Evolutionary conservation across 2,888 invertebrate genomes (phyloP).

Genomic region (Trichogramma dendrolimi): DNA sequence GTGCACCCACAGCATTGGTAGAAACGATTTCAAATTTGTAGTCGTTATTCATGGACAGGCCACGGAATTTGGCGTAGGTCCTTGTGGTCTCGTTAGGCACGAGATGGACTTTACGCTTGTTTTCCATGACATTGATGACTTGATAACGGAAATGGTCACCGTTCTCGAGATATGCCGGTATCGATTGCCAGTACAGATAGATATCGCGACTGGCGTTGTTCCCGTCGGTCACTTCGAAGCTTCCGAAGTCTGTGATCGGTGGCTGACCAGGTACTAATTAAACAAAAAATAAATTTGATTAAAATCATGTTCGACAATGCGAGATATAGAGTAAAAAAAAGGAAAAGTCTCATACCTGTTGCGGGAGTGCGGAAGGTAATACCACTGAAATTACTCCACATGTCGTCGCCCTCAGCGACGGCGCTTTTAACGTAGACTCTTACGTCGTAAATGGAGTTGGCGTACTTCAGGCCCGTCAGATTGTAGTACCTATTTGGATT

Average conservation of each 20-base stretch:
- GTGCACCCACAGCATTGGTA: slow-evolving; percentile 60
- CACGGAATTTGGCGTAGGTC: slow-evolving; percentile 61
- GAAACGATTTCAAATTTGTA: slow-evolving; percentile 62
- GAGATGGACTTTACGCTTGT: slow-evolving; percentile 48
- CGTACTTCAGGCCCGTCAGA: slow-evolving; percentile 60
- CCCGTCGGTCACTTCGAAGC: slow-evolving; percentile 60
- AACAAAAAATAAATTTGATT: slow-evolving; percentile 15
- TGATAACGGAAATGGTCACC: slow-evolving; percentile 71
- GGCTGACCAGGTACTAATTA: slow-evolving; percentile 61
- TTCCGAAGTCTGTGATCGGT: slow-evolving; percentile 69
- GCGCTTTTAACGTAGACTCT: slow-evolving; percentile 65
- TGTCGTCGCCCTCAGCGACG: slow-evolving; percentile 54
- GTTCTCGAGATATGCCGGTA: slow-evolving; percentile 66
- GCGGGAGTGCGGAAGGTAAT: slow-evolving; percentile 60
- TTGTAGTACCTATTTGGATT: slow-evolving; percentile 44
- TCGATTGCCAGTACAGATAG: slow-evolving; percentile 75
- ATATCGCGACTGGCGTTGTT: slow-evolving; percentile 59
- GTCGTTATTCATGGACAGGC: slow-evolving; percentile 51
- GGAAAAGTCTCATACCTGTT: slow-evolving; percentile 37
- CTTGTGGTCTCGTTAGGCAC: slow-evolving; percentile 58
- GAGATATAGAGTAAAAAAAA: background rate
- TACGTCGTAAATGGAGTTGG: slow-evolving; percentile 68
- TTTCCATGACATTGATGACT: slow-evolving; percentile 54
- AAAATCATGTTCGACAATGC: slow-evolving; percentile 23
- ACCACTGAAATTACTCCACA: slow-evolving; percentile 69